Evolutionary conservation across 2,888 invertebrate species (phyloP), one percentile per base, ranked within the genome.

Genomic region (Ennomos erosarius): DNA sequence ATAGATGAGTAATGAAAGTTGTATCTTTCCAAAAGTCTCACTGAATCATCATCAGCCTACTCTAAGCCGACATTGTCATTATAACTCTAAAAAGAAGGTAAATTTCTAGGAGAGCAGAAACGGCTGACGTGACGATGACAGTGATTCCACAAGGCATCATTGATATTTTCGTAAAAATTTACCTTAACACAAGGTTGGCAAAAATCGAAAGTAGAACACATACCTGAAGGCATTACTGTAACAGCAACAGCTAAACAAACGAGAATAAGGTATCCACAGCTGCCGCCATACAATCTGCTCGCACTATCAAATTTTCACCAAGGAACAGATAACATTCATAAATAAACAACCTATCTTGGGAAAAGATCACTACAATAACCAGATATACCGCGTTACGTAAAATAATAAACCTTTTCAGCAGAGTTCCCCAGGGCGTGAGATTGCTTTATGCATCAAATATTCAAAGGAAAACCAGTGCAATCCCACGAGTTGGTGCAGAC

Each of bases 381-480:
- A 64, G 52, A 49, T 58, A 47, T 51, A 48, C 39, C 36, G 37
- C 57, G 55, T 54, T 57, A 61, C 56, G 49, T 55, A 57, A 65
- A 55, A 61, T 62, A 64, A 62, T 65, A 59, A 63, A 49, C 38
- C 47, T 39, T 46, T 66, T 55, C 59, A 54, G 44, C 43, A 45
- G 16, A 50, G 57, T 46, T 59, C 55, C 55, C 54, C 46, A 55
- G 61, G 64, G 59, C 63, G 53, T 51, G 48, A 61, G 58, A 70
- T 70, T 69, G 71, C 68, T 67, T 61, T 58, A 66, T 66, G 65
- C 60, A 66, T 65, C 52, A 68, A 68, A 70, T 68, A 74, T 75
- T 74, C 55, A 69, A 65, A 65, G 69, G 64, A 68, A 68, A 71
- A 63, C 61, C 70, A 73, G 64, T 73, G 73, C 73, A 74, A 63